phyloP scores from a whole-genome alignment of 2,888 invertebrate genomes.

The Cerastis leucographa region DNA sequence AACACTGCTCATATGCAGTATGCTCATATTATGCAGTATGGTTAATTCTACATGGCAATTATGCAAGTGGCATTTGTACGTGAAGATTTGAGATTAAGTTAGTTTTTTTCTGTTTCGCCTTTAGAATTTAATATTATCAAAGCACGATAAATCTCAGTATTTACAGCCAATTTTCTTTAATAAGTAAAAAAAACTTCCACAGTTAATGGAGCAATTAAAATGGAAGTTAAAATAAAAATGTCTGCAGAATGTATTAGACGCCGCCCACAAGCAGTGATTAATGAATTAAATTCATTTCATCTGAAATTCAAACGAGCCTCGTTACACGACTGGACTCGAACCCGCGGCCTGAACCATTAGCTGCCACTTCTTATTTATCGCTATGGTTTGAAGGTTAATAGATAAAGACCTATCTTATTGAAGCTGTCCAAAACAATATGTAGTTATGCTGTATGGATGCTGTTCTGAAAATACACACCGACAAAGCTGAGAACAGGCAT shows the following conservation, averaged over 20 bases:
- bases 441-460: not conserved
- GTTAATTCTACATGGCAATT: not conserved
- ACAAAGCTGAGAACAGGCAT: not conserved
- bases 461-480: not conserved
- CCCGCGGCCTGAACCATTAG: slow-evolving; percentile 27
- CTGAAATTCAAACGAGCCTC: slow-evolving; percentile 56
- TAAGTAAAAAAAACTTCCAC: slow-evolving; percentile 3
- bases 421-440: not conserved
- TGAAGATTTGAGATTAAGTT: not conserved
- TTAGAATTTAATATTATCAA: not conserved
- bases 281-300: slow-evolving; percentile 62
- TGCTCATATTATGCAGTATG: no score
- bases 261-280: slow-evolving; percentile 57
- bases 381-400: slow-evolving; percentile 13
- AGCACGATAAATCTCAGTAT: not conserved
- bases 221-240: slow-evolving; percentile 47
- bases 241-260: slow-evolving; percentile 16
- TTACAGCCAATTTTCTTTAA: not conserved
- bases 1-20: not conserved
- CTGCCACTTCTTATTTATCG: slow-evolving; percentile 27
- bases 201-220: slow-evolving; percentile 50
- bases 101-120: not conserved
- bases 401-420: not conserved
- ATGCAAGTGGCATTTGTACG: not conserved
- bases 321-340: slow-evolving; percentile 48